Base-by-base conservation (phyloP, 92 coral and sea anemone species). In the Palythoa caribaeorum region DNA sequence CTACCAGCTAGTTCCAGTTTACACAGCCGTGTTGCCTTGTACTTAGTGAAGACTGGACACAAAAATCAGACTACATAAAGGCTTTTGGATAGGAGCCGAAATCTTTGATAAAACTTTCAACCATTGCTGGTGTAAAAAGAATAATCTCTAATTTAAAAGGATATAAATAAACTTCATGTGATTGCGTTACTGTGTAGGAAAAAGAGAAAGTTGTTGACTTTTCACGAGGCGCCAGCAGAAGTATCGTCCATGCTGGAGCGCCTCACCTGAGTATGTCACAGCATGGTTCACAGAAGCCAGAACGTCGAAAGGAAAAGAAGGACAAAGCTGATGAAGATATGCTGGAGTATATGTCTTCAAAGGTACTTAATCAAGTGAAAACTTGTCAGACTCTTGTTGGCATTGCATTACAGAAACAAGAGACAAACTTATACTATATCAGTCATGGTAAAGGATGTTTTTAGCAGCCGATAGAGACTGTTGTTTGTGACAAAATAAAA, bases 191-290 rank as follows among this genome's bases (percentile, higher is more conserved):
- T 38, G 12, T 66, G 50, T 76, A 84, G 86, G 93, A 91, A 71
- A 90, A 84, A 48, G 91, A 90, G 69, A 87, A 87, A 74, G 73
- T 83, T 10, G 89, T 84, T 8, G 90, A 89, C 71, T 86, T 92
- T 40, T 90, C 90, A 38, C 90, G 90, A 19, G 86, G 85, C 16
- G 65, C 78, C 17, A 87, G 91, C 70, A 85, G 70, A 66, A 84
- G 81, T 38, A 88, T 83, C 39, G 89, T 90, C 36, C 88, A 79
- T 51, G 47, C 88, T 39, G 89, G 93, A 71, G 90, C 91, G 21
- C 83, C 92, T 35, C 87, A 87, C 40, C 83, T 95, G 76, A 91
- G 96, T 68, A 84, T 93, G 28, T 95, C 98, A 12, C 96, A 93
- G 20, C 92, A 92, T 55, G 87, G 89, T n/a, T 73, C 89, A 37